phyloP scores from a whole-genome alignment of 2,797 vertebrate genomes.

The Centroberyx gerrardi region DNA sequence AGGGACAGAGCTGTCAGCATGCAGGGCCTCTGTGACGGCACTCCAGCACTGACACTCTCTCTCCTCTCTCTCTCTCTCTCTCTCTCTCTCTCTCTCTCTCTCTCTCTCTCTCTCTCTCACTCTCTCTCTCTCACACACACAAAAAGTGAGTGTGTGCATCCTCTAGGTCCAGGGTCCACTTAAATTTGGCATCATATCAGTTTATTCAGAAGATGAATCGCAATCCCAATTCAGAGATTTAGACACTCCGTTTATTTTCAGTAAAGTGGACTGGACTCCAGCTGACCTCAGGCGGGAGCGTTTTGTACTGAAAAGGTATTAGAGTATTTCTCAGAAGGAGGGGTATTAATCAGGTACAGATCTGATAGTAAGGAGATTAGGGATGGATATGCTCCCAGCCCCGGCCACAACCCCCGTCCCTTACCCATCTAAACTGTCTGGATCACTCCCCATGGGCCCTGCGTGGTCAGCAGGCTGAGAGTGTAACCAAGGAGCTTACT shows the following conservation, averaged over 20 bases:
- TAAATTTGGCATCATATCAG: constrained; percentile 7
- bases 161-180: not conserved
- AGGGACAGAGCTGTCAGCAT: constrained; percentile 67
- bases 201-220: constrained; percentile 38
- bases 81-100: not conserved
- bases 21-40: constrained; percentile 33
- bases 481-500: constrained; percentile 86
- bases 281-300: constrained; percentile 65
- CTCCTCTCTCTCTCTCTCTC: not conserved
- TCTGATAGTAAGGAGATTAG: constrained; percentile 88
- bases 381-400: constrained; percentile 75
- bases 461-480: constrained; percentile 85
- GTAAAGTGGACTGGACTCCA: constrained; percentile 35
- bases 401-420: constrained; percentile 70
- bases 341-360: constrained; percentile 83
- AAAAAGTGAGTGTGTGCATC: not conserved
- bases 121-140: not conserved
- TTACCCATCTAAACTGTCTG: constrained; percentile 74
- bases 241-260: constrained; percentile 37
- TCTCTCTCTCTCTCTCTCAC: not conserved
- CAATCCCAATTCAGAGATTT: constrained; percentile 30
- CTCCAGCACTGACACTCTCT: constrained; percentile 7
- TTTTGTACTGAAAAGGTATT: constrained; percentile 75
- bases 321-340: constrained; percentile 76
- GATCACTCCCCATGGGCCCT: constrained; percentile 69